A percentile compares a stretch with the other conserved stretches of the same genome.
Conservation (phyloP, 2,113 vertebrate genomes). For the Chionodraco myersi region DNA sequence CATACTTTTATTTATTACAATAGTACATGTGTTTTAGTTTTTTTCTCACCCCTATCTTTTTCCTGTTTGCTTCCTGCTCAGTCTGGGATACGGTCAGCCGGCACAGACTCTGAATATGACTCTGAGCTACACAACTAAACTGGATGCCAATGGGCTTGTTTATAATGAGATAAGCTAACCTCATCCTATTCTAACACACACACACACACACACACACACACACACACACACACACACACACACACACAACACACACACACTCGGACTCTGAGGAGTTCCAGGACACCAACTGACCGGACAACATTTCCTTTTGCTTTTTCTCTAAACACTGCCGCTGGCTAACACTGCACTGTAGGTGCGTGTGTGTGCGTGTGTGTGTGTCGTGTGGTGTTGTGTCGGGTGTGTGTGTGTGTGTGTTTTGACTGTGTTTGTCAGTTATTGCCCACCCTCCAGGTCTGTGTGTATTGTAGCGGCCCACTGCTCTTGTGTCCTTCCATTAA, state of each 20-base stretch:
- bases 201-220: background rate
- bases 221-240: constrained; percentile 22
- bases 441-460: constrained; percentile 57
- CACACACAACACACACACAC: constrained; percentile 29
- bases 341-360: constrained; percentile 10
- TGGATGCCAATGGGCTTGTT: constrained; percentile 13
- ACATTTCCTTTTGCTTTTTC: constrained; percentile 68
- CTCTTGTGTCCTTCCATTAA: constrained; percentile 73
- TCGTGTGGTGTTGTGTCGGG: background rate
- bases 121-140: constrained; percentile 7
- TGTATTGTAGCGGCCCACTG: constrained; percentile 56
- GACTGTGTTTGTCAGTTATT: constrained; percentile 3
- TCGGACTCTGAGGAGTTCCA: constrained; percentile 46
- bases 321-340: constrained; percentile 59
- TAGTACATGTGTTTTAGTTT: too few relatives aligned
- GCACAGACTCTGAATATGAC: background rate
- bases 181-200: constrained; percentile 1
- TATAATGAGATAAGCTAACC: constrained; percentile 14
- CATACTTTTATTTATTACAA: too few relatives aligned
- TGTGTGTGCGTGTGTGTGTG: constrained; percentile 1
- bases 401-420: constrained; percentile 11
- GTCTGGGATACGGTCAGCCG: background rate
- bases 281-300: constrained; percentile 65
- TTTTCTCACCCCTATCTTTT: too few relatives aligned
- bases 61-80: background rate